Conservation (phyloP, 1,140 invertebrate species). For the Drosophila pallidifrons region DNA sequence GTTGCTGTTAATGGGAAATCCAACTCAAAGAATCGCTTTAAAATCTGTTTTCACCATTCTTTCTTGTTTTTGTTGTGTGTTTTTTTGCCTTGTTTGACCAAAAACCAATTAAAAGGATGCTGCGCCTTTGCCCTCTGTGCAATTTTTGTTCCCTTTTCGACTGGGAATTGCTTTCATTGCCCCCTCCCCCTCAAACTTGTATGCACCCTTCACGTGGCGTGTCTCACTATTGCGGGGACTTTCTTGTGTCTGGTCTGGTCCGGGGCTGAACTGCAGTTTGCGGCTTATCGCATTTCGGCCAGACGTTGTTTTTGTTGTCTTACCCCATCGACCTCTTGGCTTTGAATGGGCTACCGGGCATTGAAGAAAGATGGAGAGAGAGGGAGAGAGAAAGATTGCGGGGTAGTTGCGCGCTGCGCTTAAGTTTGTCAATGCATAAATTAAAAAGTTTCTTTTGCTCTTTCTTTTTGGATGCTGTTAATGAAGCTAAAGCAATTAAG, state of each 20-base stretch:
- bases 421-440: constrained; percentile 81
- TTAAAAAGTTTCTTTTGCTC: constrained; percentile 65
- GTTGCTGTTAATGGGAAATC: not conserved
- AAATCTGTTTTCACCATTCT: constrained; percentile 16
- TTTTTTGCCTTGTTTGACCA: constrained; percentile 33
- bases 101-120: constrained; percentile 58
- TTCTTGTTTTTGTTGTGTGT: not conserved
- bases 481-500: constrained; percentile 77
- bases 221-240: constrained; percentile 15
- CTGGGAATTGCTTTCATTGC: constrained; percentile 15
- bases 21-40: constrained; percentile 42
- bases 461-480: constrained; percentile 51
- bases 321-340: constrained; percentile 33
- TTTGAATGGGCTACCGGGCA: constrained; percentile 31
- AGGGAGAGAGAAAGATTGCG: too few relatives aligned
- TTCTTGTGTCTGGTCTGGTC: constrained; percentile 43
- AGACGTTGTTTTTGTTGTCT: constrained; percentile 32
- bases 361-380: not conserved
- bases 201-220: not conserved
- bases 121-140: constrained; percentile 39
- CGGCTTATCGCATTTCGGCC: constrained; percentile 47
- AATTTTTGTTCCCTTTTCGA: constrained; percentile 38
- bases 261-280: constrained; percentile 39
- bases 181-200: not conserved
- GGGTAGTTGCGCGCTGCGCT: constrained; percentile 19